Evolutionary conservation across 2,888 invertebrate genomes (phyloP).

Genomic region (Crioceris asparagi): DNA sequence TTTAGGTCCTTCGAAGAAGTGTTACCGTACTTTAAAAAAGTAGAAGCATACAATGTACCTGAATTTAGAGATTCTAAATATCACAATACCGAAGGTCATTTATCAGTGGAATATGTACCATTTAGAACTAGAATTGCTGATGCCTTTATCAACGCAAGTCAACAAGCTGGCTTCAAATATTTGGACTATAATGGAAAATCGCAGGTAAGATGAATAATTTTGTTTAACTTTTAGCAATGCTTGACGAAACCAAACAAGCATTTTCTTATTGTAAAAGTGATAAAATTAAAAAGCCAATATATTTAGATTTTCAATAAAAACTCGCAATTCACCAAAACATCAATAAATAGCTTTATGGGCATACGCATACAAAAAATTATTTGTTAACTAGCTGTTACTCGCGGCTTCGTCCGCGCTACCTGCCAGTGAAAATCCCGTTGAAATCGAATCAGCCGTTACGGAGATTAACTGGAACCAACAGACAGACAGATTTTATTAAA

Average conservation of each 20-base stretch:
- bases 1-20: constrained; percentile 58
- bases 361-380: too few species aligned
- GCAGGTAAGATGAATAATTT: constrained; percentile 34
- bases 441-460: too few species aligned
- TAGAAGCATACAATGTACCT: constrained; percentile 71
- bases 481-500: too few species aligned
- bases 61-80: constrained; percentile 46
- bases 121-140: constrained; percentile 48
- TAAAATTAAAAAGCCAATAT: too few species aligned
- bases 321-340: too few species aligned
- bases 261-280: too few species aligned
- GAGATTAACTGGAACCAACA: too few species aligned
- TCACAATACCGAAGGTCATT: constrained; percentile 45
- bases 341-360: too few species aligned
- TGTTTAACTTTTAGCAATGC: neutral
- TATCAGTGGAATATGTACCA: constrained; percentile 46
- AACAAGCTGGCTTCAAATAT: constrained; percentile 50
- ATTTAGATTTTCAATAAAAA: too few species aligned
- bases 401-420: too few species aligned
- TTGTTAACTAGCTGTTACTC: too few species aligned
- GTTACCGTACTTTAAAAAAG: constrained; percentile 74
- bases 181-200: constrained; percentile 57
- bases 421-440: too few species aligned
- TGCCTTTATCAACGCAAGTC: constrained; percentile 53
- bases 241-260: neutral